Base-by-base conservation (phyloP, 2,797 vertebrate genomes). In the Tenualosa ilisha region DNA sequence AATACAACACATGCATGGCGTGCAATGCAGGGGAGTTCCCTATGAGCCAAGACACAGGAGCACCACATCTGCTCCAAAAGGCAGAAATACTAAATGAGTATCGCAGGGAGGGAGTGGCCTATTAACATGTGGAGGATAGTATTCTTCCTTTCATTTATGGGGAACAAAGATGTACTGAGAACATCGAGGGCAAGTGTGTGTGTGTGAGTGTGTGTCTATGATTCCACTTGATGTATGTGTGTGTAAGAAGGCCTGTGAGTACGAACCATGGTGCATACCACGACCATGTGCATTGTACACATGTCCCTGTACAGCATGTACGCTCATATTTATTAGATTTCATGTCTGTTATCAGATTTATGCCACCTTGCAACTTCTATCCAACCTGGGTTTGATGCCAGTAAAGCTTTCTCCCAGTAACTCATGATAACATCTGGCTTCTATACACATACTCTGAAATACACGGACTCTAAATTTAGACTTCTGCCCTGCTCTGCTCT, bases 271-370 rank as follows among this genome's bases (percentile, higher is more conserved):
- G 37, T 79, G 72, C 72, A 79, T 79, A 20, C 72, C 72, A 22
- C 6, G 12, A n/a, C 15, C 72, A 82, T 82, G 54, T 82, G 54
- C 17, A 82, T 82, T 82, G 54, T 82, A 56, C 56, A 82, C 54
- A 82, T 20, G 54, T 82, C 50, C 40, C 40, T 79, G 72, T 79
- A 20, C 54, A 82, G 54, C 54, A 54, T 26, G 54, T 31, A 31
- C 37, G 31, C 54, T 53, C 56, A 54, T 56, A 82, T 82, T 53
- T 53, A 82, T 82, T 53, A 82, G 15, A 82, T 37, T 82, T 95
- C 93, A 93, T 93, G 93, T 94, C 89, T 83, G 90, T 92, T 92
- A 92, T 90, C 50, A 79, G 72, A 79, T 79, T 79, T 79, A 79
- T 79, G 72, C 72, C 72, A 79, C 72, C 72, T 79, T 79, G 72